phyloP scores from a whole-genome alignment of 2,113 vertebrate genomes.

The Engraulis encrasicolus region DNA sequence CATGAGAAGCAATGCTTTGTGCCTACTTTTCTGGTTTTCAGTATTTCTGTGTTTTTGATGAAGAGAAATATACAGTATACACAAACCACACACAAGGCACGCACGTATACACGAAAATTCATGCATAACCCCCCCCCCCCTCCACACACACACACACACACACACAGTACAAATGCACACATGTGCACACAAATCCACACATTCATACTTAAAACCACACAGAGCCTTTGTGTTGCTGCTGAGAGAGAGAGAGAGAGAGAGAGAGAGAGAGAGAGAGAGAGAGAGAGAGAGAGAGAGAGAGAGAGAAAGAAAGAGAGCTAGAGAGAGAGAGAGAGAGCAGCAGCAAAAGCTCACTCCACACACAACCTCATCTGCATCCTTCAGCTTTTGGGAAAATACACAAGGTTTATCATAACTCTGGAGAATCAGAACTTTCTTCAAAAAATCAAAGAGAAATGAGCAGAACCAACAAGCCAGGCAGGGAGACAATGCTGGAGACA shows the following conservation, averaged over 20 bases:
- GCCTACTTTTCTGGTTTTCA: not conserved
- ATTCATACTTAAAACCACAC: conserved; percentile 3
- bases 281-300: no score
- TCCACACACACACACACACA: not conserved
- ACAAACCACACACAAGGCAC: not conserved
- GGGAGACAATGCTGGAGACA: conserved; percentile 7
- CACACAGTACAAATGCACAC: not conserved
- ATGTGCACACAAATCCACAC: not conserved
- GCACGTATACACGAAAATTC: not conserved
- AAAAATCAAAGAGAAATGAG: not conserved
- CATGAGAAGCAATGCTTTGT: not conserved
- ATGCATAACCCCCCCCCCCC: no score
- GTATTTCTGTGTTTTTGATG: conserved; percentile 6
- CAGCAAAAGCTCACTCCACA: no score
- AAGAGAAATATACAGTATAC: not conserved
- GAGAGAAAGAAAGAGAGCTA: no score
- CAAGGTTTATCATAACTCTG: not conserved
- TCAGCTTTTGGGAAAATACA: not conserved
- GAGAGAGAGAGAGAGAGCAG: no score
- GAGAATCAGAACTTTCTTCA: not conserved
- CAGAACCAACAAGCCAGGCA: not conserved
- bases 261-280: no score
- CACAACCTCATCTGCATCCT: conserved; percentile 3
- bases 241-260: not conserved
- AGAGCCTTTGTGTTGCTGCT: conserved; percentile 8